Evolutionary conservation across 2,888 invertebrate species (phyloP).

Genomic region (Camponotus fellah): DNA sequence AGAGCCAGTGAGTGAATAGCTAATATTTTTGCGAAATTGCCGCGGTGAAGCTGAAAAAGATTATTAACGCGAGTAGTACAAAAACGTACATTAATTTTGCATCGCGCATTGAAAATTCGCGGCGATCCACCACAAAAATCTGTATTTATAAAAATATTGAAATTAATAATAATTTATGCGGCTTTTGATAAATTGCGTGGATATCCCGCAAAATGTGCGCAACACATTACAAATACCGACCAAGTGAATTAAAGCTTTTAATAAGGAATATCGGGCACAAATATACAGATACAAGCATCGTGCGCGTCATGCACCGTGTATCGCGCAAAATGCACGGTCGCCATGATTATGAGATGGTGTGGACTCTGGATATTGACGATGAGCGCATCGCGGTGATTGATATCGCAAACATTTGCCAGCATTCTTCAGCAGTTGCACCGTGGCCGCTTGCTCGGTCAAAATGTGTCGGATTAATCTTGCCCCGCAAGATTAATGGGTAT

Average conservation of each 20-base stretch:
- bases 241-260: not conserved
- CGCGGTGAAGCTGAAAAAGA: slow-evolving; percentile 6
- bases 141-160: slow-evolving; percentile 13
- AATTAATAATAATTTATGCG: not conserved
- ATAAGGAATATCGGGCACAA: not conserved
- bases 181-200: not conserved
- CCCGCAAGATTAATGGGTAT: slow-evolving; percentile 59
- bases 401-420: slow-evolving; percentile 60
- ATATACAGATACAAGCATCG: not conserved
- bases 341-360: slow-evolving; percentile 47
- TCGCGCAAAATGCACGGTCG: not conserved
- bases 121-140: not conserved
- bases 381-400: slow-evolving; percentile 54
- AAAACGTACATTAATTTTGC: slow-evolving; percentile 9
- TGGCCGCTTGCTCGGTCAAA: slow-evolving; percentile 40
- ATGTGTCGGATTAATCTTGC: slow-evolving; percentile 51
- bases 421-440: slow-evolving; percentile 55
- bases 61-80: not conserved
- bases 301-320: too few relatives aligned
- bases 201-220: not conserved
- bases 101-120: not conserved
- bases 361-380: slow-evolving; percentile 29
- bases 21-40: slow-evolving; percentile 21
- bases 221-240: not conserved
- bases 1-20: slow-evolving; percentile 10